Conservation (phyloP, 2,888 invertebrate species). For the Ornithoptera alexandrae region DNA sequence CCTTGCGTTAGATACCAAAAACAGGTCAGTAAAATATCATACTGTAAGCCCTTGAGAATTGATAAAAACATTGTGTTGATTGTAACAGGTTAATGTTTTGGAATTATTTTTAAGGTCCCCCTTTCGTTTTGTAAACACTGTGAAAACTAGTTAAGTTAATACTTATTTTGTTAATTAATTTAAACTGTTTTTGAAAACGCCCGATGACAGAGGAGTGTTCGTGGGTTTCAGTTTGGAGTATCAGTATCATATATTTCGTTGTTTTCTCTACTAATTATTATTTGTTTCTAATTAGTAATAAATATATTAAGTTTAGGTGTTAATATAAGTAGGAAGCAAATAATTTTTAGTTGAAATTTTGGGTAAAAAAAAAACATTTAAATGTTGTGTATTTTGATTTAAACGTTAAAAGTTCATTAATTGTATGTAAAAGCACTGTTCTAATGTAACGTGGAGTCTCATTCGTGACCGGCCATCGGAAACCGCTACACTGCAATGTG, state of each 20-base stretch:
- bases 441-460: slow-evolving; percentile 25
- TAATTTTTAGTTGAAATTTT: slow-evolving; percentile 11
- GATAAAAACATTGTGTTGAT: slow-evolving; percentile 33
- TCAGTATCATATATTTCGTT: background rate
- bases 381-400: slow-evolving; percentile 10
- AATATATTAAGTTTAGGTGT: slow-evolving; percentile 11
- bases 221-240: background rate
- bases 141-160: background rate
- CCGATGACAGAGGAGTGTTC: background rate
- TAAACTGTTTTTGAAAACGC: slow-evolving; percentile 19
- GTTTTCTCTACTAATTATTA: background rate
- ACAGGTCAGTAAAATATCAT: slow-evolving; percentile 50
- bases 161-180: background rate
- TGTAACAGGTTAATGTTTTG: slow-evolving; percentile 29
- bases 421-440: slow-evolving; percentile 40
- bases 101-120: slow-evolving; percentile 5
- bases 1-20: slow-evolving; percentile 49
- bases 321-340: background rate
- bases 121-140: background rate
- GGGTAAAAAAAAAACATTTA: background rate
- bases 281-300: slow-evolving; percentile 4
- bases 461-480: slow-evolving; percentile 1
- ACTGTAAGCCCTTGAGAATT: slow-evolving; percentile 32
- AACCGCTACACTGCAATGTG: background rate
- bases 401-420: background rate